These are phyloP conservation scores for Drosophila yakuba DNA, from an alignment of 1,140 invertebrate genomes.

Conservation along the genomic window DNA sequence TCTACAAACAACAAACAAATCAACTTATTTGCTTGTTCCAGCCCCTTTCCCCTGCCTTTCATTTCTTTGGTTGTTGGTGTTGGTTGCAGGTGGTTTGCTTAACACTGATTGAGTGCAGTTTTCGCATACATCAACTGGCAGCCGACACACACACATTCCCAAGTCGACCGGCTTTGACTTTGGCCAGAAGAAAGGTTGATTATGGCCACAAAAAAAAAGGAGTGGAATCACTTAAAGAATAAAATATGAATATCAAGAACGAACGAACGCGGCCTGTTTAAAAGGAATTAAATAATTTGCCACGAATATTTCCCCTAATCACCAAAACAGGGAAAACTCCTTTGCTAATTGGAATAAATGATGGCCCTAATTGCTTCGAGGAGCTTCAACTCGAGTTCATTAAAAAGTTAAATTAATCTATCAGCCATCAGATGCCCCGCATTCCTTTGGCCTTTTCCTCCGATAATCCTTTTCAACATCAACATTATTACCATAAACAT, in stretches of 20 bases:
- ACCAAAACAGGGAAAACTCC: neutral
- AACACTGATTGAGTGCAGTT: conserved; percentile 66
- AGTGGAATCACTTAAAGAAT: neutral
- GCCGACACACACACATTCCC: conserved; percentile 1
- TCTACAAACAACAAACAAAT: conserved; percentile 77
- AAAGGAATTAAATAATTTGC: too few relatives aligned
- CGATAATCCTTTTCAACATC: conserved; percentile 41
- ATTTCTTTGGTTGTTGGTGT: conserved; percentile 20
- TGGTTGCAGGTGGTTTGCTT: conserved; percentile 51
- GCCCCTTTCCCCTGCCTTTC: conserved; percentile 27
- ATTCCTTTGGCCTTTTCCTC: neutral
- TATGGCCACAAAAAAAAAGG: conserved; percentile 18
- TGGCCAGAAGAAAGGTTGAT: conserved; percentile 28
- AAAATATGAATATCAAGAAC: neutral
- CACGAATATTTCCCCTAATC: conserved; percentile 6
- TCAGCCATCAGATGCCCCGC: conserved; percentile 8
- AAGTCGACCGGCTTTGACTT: conserved; percentile 27
- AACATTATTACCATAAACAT: conserved; percentile 24
- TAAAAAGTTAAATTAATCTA: conserved; percentile 79
- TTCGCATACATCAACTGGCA: conserved; percentile 25
- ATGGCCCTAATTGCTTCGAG: conserved; percentile 10
- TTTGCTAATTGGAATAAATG: conserved; percentile 62
- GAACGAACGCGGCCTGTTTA: neutral
- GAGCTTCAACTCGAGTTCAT: conserved; percentile 48
- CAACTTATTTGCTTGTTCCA: conserved; percentile 69